Conservation (phyloP, 2,888 invertebrate genomes). For the Serrognathus titanus region DNA sequence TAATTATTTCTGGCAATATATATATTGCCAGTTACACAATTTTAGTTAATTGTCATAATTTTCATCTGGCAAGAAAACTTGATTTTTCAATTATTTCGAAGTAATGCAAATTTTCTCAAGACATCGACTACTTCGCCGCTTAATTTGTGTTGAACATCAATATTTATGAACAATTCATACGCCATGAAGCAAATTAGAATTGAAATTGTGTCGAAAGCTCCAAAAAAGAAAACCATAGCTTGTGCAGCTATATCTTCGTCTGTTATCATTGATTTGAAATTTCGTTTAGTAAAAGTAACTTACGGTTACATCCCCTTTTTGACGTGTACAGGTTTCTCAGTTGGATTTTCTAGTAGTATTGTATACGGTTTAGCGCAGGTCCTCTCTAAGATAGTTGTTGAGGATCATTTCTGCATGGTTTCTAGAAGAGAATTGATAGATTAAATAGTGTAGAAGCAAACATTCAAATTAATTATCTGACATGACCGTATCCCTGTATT, state of each 20-base stretch:
- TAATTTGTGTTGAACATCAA: constrained; percentile 43
- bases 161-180: constrained; percentile 43
- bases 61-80: no score
- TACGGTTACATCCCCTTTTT: not conserved
- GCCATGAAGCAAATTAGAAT: constrained; percentile 39
- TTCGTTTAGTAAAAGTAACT: not conserved
- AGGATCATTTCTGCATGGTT: no score
- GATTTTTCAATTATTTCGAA: no score
- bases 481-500: constrained; percentile 54
- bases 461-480: not conserved
- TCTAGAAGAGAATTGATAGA: no score
- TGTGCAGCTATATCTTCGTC: constrained; percentile 18
- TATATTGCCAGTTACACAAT: no score
- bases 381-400: no score
- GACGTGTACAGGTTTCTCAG: not conserved
- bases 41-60: no score
- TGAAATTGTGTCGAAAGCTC: constrained; percentile 34
- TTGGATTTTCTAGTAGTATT: no score
- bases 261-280: constrained; percentile 1
- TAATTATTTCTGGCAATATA: no score
- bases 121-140: constrained; percentile 38
- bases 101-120: constrained; percentile 41
- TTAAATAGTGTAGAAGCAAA: no score
- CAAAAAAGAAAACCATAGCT: constrained; percentile 18
- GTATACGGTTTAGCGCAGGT: no score